Evolutionary conservation across 2,113 vertebrate species (phyloP), one percentile per base, ranked within the genome.

Genomic region (Sander lucioperca): DNA sequence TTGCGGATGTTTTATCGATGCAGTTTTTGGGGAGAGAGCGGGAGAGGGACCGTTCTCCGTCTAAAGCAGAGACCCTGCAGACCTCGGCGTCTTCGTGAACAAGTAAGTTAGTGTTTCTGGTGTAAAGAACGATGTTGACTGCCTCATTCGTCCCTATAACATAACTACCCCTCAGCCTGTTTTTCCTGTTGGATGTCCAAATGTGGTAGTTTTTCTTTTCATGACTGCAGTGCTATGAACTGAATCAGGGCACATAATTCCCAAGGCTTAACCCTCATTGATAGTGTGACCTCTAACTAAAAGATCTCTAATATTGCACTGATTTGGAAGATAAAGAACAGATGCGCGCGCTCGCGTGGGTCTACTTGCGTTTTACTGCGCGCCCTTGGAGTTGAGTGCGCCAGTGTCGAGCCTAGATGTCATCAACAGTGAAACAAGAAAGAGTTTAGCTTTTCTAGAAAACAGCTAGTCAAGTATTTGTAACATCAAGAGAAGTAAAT

Each of bases 1-100:
- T 96, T 96, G 95, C 95, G 91, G 91, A 94, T 96, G 96, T 80
- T 91, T 95, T 94, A 94, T 91, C 83, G 82, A 93, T 94, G 94
- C 92, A 77, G 86, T 82, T 94, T 89, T 94, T 86, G 76, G 74
- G 84, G 83, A 89, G 79, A 82, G 80, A 89, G 79, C 74, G 58
- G 80, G 88, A 89, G 79, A 91, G 59, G 77, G 75, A 83, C 80
- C 79, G 65, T 47, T 83, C 74, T 74, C 70, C 72, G 61, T 76
- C 88, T 80, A 63, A 84, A 71, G 74, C 74, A 79, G 70, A 79
- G 74, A 90, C 79, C 86, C 81, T 75, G 69, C 72, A 77, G 59
- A 88, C 77, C 43, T 70, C 56, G 70, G 67, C 62, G 77, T 90
- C 91, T 88, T 63, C 78, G 39, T 75, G 76, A 89, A 88, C 87